A percentile compares a stretch with the other conserved stretches of the same genome.
Conservation (phyloP, 2,797 vertebrate genomes). For the Sebastes variabilis region DNA sequence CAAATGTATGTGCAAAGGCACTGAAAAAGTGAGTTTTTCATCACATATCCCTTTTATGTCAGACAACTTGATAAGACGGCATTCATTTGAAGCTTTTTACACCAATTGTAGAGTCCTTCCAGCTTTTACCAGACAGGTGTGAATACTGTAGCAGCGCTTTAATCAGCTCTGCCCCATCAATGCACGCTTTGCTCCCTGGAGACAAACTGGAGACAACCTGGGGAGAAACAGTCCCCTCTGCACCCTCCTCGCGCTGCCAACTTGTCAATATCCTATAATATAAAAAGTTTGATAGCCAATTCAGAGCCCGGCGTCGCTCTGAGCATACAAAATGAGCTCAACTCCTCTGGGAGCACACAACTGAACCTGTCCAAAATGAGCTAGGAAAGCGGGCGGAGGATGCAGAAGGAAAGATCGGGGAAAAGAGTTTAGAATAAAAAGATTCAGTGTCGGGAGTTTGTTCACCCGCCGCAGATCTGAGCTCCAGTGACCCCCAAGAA, state of each 20-base stretch:
- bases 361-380: slow-evolving; percentile 65
- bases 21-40: not conserved
- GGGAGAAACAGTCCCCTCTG: slow-evolving; percentile 34
- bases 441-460: slow-evolving; percentile 36
- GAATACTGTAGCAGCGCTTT: slow-evolving; percentile 52
- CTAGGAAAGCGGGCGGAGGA: slow-evolving; percentile 14
- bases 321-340: slow-evolving; percentile 72
- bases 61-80: not conserved
- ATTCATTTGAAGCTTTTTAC: slow-evolving; percentile 23
- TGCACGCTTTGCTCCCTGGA: slow-evolving; percentile 27
- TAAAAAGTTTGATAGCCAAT: slow-evolving; percentile 80
- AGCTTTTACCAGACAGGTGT: slow-evolving; percentile 42
- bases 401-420: slow-evolving; percentile 19
- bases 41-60: not conserved
- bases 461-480: slow-evolving; percentile 57
- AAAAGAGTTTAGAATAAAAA: slow-evolving; percentile 42
- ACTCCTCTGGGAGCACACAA: slow-evolving; percentile 48
- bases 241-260: slow-evolving; percentile 38
- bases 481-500: slow-evolving; percentile 71
- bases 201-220: slow-evolving; percentile 12
- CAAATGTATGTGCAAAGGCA: not conserved
- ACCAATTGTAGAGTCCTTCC: slow-evolving; percentile 18
- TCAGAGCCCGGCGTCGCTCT: slow-evolving; percentile 51
- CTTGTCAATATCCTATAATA: slow-evolving; percentile 82
- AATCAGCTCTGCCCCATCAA: slow-evolving; percentile 67